Conservation (phyloP, 2,888 invertebrate genomes). For the Prenolepis imparis region DNA sequence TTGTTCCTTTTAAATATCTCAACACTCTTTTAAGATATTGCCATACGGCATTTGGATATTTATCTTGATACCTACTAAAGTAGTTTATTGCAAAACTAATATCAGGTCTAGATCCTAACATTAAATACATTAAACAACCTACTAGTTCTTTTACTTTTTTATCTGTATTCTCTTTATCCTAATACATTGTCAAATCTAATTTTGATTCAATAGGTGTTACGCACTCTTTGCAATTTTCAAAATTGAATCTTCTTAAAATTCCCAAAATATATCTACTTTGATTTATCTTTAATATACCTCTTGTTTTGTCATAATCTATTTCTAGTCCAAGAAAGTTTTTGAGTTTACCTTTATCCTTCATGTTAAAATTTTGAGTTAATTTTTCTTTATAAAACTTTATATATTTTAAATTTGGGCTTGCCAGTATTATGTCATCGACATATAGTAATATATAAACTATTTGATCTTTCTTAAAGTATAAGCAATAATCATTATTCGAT, state of each 20-base stretch:
- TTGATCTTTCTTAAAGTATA: neutral
- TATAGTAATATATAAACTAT: neutral
- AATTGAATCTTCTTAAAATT: constrained; percentile 24
- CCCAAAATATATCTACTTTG: constrained; percentile 1
- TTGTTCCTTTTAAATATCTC: neutral
- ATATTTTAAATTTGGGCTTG: neutral
- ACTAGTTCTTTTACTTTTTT: constrained; percentile 32
- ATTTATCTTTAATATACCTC: constrained; percentile 23
- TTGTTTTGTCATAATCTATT: constrained; percentile 16
- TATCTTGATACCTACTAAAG: constrained; percentile 44
- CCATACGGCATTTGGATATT: constrained; percentile 5
- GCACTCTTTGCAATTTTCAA: constrained; percentile 29
- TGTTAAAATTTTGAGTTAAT: neutral
- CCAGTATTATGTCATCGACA: constrained; percentile 35
- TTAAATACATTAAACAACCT: constrained; percentile 50
- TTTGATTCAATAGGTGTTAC: constrained; percentile 33
- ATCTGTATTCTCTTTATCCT: neutral
- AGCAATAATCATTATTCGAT: constrained; percentile 13
- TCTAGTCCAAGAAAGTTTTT: constrained; percentile 43
- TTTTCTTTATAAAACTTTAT: neutral
- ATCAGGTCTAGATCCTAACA: constrained; percentile 34
- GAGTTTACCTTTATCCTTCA: constrained; percentile 40
- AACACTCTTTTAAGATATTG: constrained; percentile 12
- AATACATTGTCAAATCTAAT: neutral
- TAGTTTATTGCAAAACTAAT: constrained; percentile 36